Percentiles rank a stretch among this genome's conserved stretches.
Conservation (phyloP, 2,797 vertebrate genomes). For the Margarornis squamiger region DNA sequence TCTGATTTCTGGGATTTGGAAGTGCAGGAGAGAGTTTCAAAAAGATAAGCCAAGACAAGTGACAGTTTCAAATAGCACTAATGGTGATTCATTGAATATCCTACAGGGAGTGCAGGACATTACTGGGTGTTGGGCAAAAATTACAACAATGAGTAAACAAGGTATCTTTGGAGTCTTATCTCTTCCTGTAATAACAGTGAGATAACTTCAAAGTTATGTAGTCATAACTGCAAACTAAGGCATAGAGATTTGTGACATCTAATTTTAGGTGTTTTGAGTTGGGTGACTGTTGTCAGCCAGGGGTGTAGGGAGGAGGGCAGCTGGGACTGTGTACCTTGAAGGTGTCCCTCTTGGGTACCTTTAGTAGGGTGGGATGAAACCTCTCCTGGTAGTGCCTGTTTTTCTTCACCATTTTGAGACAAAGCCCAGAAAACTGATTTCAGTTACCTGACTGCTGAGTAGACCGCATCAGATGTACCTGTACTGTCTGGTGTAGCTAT, state of each 20-base stretch:
- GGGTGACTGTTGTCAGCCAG: not conserved
- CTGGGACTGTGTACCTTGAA: rapidly evolving
- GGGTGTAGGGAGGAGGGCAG: not conserved
- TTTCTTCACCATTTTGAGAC: not conserved
- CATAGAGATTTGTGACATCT: not conserved
- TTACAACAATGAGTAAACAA: not conserved
- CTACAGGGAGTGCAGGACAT: not conserved
- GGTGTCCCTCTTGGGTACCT: not conserved
- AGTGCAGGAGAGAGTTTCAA: not conserved
- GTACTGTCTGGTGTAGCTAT: not conserved
- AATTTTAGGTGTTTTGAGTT: not conserved
- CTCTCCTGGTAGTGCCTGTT: not conserved
- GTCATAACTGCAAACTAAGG: not conserved
- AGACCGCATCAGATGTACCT: not conserved
- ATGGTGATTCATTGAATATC: not conserved
- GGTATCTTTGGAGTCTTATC: not conserved
- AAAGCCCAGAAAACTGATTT: not conserved
- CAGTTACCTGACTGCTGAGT: not conserved
- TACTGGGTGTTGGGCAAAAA: not conserved
- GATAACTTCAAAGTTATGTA: not conserved
- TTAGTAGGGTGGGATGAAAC: not conserved
- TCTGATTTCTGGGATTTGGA: not conserved
- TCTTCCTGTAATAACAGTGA: not conserved
- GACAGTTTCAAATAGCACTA: not conserved
- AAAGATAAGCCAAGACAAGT: not conserved